Percentiles rank a stretch among this genome's conserved stretches.
Conservation (phyloP, 2,113 vertebrate genomes). For the Ellobius talpinus region DNA sequence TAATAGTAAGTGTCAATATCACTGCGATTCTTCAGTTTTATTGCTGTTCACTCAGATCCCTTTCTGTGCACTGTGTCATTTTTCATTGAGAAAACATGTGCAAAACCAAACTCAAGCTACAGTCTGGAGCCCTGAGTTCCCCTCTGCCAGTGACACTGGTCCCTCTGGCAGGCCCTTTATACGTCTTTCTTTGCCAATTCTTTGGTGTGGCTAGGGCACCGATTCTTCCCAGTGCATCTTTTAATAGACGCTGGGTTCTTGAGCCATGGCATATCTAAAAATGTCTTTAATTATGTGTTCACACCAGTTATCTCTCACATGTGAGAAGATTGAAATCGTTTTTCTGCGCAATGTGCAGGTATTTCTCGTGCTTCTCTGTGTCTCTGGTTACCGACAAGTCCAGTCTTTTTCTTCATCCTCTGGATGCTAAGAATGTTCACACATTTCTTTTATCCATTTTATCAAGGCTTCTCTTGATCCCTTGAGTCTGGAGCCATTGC, state of each 20-base stretch:
- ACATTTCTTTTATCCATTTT: neutral
- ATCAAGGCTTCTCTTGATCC: neutral
- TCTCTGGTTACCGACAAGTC: neutral
- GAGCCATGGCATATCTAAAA: neutral
- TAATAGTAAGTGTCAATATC: neutral
- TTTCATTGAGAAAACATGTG: neutral
- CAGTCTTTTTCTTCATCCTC: neutral
- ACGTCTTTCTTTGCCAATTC: neutral
- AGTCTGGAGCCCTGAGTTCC: neutral
- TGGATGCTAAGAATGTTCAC: neutral
- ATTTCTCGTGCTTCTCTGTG: neutral
- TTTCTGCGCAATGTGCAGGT: neutral
- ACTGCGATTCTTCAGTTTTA: neutral
- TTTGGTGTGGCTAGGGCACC: neutral
- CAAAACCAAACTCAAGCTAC: neutral
- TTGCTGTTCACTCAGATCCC: neutral
- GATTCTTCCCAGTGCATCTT: neutral
- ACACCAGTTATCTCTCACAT: neutral
- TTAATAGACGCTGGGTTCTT: neutral
- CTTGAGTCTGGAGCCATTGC: neutral
- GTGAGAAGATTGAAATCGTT: neutral
- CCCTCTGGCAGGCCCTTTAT: neutral
- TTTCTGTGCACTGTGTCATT: neutral
- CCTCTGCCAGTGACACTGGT: neutral
- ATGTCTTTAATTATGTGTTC: neutral